These are phyloP conservation scores for Cephalophus harveyi DNA, from an alignment of 2,113 vertebrate genomes.

Conservation along the genomic window DNA sequence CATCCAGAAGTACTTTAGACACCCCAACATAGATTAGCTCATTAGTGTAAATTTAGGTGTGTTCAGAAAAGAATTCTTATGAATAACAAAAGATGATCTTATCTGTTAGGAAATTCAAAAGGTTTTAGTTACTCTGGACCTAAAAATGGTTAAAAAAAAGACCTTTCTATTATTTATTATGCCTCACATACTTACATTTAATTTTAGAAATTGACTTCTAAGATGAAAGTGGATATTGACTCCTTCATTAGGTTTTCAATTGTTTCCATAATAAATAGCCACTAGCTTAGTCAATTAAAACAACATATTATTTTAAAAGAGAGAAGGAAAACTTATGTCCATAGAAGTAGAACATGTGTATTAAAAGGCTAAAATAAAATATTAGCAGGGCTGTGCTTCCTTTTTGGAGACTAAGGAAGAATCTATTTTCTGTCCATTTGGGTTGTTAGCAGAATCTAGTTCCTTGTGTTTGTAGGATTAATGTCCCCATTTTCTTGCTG, in stretches of 20 bases:
- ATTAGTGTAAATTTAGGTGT: background rate
- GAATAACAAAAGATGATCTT: background rate
- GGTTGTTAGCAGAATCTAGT: background rate
- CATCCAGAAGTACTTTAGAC: background rate
- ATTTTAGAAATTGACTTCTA: background rate
- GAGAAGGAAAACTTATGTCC: background rate
- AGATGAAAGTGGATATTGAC: background rate
- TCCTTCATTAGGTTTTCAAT: background rate
- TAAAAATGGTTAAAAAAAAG: background rate
- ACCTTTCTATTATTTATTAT: background rate
- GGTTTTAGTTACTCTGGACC: background rate
- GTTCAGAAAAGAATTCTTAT: background rate
- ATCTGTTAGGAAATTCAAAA: background rate
- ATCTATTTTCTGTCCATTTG: background rate
- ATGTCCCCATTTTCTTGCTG: background rate
- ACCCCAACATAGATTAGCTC: background rate
- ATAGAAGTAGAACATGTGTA: background rate
- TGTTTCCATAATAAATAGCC: background rate
- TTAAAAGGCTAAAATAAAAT: background rate
- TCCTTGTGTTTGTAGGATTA: background rate
- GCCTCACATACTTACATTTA: background rate
- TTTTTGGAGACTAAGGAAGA: background rate
- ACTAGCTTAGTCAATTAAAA: background rate
- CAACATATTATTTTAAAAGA: background rate
- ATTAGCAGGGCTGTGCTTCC: background rate